Conservation (phyloP, 2,888 invertebrate genomes). For the Andrena marginata region DNA sequence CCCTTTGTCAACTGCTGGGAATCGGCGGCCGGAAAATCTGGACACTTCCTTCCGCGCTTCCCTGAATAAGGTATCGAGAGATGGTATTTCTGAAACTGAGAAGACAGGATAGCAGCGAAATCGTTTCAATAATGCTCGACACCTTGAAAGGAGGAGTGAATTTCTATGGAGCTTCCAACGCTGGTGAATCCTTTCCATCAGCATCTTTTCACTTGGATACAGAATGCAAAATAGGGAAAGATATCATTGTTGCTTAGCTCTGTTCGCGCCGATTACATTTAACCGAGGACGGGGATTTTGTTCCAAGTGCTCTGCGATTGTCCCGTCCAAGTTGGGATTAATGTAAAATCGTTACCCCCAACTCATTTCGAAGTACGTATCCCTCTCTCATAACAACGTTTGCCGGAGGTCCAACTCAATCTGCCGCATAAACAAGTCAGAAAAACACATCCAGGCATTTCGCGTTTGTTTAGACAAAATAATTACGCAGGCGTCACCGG, state of each 20-base stretch:
- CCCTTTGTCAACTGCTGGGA: conserved; percentile 22
- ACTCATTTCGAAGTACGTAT: background rate
- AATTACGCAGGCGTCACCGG: background rate
- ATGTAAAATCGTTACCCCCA: background rate
- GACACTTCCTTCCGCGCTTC: background rate
- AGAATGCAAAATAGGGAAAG: background rate
- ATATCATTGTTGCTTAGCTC: background rate
- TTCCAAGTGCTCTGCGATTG: background rate
- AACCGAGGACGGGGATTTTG: background rate
- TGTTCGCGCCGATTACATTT: background rate
- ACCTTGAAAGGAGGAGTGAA: background rate
- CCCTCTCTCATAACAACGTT: background rate
- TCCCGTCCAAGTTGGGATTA: background rate
- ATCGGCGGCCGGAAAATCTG: conserved; percentile 8
- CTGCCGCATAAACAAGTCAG: background rate
- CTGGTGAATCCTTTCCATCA: background rate
- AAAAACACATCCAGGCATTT: background rate
- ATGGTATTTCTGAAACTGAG: conserved; percentile 4
- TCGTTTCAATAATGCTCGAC: background rate
- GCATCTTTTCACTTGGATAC: background rate
- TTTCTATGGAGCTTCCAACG: background rate
- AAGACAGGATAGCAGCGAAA: background rate
- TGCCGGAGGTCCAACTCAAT: background rate
- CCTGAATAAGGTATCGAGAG: background rate
- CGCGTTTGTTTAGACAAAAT: conserved; percentile 13